These are phyloP conservation scores for Enteromius unitaeniatus DNA, from an alignment of 2,797 vertebrate species.

Conservation along the genomic window DNA sequence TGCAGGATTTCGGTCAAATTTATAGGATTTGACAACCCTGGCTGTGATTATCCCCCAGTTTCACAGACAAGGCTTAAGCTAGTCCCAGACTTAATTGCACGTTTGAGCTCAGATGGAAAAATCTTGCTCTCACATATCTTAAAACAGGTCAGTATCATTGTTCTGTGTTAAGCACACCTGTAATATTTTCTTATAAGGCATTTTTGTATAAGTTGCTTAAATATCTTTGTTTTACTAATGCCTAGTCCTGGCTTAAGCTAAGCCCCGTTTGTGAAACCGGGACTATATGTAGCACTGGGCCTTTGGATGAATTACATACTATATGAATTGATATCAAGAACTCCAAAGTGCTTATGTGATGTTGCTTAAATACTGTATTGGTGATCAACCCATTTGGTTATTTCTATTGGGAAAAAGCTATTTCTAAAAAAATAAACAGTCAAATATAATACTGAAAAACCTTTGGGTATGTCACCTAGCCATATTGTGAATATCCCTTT, in stretches of 20 bases:
- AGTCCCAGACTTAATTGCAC: no score
- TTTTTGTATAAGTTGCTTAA: no score
- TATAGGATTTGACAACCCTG: background rate
- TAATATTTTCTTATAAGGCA: no score
- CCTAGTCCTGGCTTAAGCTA: no score
- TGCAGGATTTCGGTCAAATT: background rate
- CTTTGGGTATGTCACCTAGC: background rate
- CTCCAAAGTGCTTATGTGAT: background rate
- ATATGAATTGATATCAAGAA: background rate
- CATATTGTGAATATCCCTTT: conserved; percentile 21
- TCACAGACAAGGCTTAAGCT: no score
- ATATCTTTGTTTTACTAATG: no score
- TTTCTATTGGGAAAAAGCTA: background rate
- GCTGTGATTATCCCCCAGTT: no score
- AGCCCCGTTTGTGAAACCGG: no score
- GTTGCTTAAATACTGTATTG: conserved; percentile 1
- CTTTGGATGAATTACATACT: background rate
- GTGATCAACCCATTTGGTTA: conserved; percentile 3
- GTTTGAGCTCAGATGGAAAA: no score
- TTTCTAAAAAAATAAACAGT: background rate
- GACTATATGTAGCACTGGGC: background rate
- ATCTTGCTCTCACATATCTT: no score
- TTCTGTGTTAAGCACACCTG: no score
- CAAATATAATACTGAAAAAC: background rate
- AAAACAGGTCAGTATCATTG: no score